Conservation (phyloP, 2,888 invertebrate species). For the Yponomeuta cagnagella region DNA sequence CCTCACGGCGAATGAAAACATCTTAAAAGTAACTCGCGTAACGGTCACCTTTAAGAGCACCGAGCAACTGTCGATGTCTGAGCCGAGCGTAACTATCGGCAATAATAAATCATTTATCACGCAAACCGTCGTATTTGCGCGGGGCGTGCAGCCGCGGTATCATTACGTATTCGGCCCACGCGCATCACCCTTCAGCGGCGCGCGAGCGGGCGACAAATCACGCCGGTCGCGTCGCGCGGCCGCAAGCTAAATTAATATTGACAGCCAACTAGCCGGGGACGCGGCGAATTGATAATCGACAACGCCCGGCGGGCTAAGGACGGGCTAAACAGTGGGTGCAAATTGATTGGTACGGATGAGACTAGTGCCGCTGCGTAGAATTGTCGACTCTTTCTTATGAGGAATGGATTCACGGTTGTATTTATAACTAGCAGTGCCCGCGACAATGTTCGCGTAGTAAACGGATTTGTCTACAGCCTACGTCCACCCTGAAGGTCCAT, state of each 20-base stretch:
- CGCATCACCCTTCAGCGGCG: conserved; percentile 20
- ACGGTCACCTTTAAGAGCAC: too few species aligned
- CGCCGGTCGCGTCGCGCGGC: conserved; percentile 37
- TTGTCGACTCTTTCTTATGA: too few species aligned
- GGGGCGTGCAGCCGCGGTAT: background rate
- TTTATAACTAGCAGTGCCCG: too few species aligned
- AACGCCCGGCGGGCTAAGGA: conserved; percentile 10
- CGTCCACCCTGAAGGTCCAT: too few species aligned
- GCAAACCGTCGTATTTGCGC: background rate
- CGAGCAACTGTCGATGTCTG: too few species aligned
- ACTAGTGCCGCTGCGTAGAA: background rate
- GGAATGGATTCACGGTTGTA: too few species aligned
- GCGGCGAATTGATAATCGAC: conserved; percentile 66
- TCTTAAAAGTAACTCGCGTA: too few species aligned
- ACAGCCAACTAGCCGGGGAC: conserved; percentile 52
- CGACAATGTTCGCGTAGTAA: too few species aligned
- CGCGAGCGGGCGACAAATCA: conserved; percentile 51
- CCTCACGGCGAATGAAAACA: too few species aligned
- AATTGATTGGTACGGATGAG: background rate
- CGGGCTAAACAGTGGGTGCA: conserved; percentile 15
- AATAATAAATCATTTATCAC: background rate
- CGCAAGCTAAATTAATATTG: conserved; percentile 69
- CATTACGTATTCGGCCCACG: conserved; percentile 16
- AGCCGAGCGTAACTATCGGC: too few species aligned
- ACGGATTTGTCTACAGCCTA: too few species aligned